Evolutionary conservation across 2,888 invertebrate species (phyloP), one percentile per base, ranked within the genome.

Genomic region (Anthoptus insignis): DNA sequence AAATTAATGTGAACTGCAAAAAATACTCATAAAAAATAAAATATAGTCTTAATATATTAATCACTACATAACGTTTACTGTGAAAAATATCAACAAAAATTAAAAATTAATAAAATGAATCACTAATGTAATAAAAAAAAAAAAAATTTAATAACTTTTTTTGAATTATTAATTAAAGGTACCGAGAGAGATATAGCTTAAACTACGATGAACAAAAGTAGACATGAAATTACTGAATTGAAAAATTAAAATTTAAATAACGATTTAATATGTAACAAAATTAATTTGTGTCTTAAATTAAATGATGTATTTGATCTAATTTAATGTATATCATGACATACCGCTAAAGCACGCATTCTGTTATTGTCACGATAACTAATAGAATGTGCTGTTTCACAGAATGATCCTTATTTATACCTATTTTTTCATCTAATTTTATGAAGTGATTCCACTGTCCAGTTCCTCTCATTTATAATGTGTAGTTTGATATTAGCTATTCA

Each of bases 321-420:
- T 27, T 27, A n/a, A n/a, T n/a, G n/a, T 11, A 61, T 61, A 54
- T 53, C 9, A 53, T 21, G 53, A 85, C 91, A 85, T 81, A 92
- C 92, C 87, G 90, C 74, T 74, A 91, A 77, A 69, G 76, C 77
- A 69, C 88, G 87, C 92, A 92, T 92, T 84, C 80, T 78, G 87
- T 85, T 82, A 79, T 81, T 77, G 79, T 84, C 83, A 80, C 81
- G 84, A 76, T 80, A 77, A 81, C 82, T 75, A 82, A 79, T 79
- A 81, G 84, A 91, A 86, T 92, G 91, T 87, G 85, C 75, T 83
- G 77, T 81, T 77, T 81, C 78, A 79, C 82, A 78, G 77, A 80
- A 77, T 80, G 80, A 81, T 79, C 81, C 83, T 83, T 91, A 88
- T 92, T 87, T 92, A 91, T 92, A 92, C 87, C 83, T 84, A n/a